These are phyloP conservation scores for Caenorhabditis imperialis DNA, from an alignment of 2,888 invertebrate species.

Conservation along the genomic window DNA sequence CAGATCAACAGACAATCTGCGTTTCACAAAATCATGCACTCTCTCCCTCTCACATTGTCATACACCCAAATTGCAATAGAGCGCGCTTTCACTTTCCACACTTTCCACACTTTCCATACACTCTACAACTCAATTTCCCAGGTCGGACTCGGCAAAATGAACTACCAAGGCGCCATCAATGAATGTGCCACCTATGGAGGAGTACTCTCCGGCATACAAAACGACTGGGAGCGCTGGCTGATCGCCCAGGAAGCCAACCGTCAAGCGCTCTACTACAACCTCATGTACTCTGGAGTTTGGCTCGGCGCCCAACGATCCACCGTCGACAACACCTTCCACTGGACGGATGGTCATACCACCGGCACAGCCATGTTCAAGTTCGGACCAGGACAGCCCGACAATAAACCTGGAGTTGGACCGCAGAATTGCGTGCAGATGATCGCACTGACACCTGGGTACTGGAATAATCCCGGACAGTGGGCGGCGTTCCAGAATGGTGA, in stretches of 20 bases:
- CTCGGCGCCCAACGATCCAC: too few species aligned
- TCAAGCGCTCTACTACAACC: too few species aligned
- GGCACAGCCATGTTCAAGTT: constrained; percentile 1
- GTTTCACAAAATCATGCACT: too few species aligned
- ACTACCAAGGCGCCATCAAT: too few species aligned
- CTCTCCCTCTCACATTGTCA: too few species aligned
- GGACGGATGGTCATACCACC: constrained; percentile 12
- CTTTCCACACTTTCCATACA: too few species aligned
- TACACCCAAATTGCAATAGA: too few species aligned
- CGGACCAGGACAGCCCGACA: not conserved
- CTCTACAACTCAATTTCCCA: too few species aligned
- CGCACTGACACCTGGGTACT: constrained; percentile 1
- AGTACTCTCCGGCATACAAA: constrained; percentile 29
- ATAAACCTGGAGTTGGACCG: not conserved
- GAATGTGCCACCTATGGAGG: constrained; percentile 8
- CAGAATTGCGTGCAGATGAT: not conserved
- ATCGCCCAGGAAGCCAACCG: not conserved
- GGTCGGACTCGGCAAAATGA: too few species aligned
- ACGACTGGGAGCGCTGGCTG: not conserved
- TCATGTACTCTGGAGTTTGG: too few species aligned
- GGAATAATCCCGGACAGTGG: not conserved
- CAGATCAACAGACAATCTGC: too few species aligned
- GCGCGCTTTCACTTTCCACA: too few species aligned
- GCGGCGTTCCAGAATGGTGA: not conserved
- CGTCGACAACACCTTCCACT: not conserved